These are phyloP conservation scores for Spongia lamella DNA, from an alignment of 37 sponge, comb jelly and placozoan genomes.

Conservation along the genomic window DNA sequence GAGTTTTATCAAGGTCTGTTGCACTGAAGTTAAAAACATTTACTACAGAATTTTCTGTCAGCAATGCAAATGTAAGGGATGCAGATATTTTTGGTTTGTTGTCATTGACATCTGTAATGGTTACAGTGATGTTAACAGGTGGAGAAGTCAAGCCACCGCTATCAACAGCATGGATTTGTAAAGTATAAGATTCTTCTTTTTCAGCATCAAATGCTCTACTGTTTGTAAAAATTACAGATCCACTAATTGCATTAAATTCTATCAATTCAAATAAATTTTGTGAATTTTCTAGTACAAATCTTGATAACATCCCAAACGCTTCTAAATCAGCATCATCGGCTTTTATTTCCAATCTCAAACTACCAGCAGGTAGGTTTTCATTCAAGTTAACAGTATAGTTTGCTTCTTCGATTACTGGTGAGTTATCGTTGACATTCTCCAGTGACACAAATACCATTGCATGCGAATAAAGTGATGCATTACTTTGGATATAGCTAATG, in stretches of 20 bases:
- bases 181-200: neutral
- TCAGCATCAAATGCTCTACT: slow-evolving; percentile 52
- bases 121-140: neutral
- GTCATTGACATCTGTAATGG: slow-evolving; percentile 3
- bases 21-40: slow-evolving; percentile 25
- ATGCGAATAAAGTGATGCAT: slow-evolving; percentile 11
- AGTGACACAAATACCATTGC: slow-evolving; percentile 20
- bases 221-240: slow-evolving; percentile 39
- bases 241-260: slow-evolving; percentile 15
- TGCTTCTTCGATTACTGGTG: slow-evolving; percentile 14
- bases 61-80: neutral
- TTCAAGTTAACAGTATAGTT: slow-evolving; percentile 17
- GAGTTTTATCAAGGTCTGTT: slow-evolving; percentile 38
- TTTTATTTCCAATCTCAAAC: slow-evolving; percentile 8
- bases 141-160: slow-evolving; percentile 24
- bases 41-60: too few species aligned
- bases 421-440: slow-evolving; percentile 23
- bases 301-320: slow-evolving; percentile 18
- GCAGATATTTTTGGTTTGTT: neutral
- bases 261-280: slow-evolving; percentile 22
- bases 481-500: slow-evolving; percentile 2
- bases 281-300: slow-evolving; percentile 17
- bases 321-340: slow-evolving; percentile 29
- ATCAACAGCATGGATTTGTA: slow-evolving; percentile 35
- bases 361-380: slow-evolving; percentile 25